A percentile compares a stretch with the other conserved stretches of the same genome.
phyloP scores from a whole-genome alignment of 2,888 invertebrate genomes.

The Ctena decussata region DNA sequence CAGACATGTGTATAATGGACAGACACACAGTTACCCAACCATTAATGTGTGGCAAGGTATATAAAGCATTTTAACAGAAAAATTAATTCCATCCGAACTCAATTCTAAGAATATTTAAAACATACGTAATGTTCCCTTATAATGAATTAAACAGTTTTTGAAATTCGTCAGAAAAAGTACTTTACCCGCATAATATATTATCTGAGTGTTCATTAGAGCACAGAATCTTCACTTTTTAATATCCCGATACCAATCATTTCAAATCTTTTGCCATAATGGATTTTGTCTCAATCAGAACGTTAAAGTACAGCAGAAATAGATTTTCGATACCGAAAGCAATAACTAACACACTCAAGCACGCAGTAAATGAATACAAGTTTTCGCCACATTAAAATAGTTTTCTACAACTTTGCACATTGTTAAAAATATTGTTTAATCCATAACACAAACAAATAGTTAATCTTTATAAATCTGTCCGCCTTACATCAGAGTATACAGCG shows the following conservation, averaged over 20 bases:
- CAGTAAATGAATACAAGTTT: neutral
- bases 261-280: neutral
- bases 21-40: too few species aligned
- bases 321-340: neutral
- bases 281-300: neutral
- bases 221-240: neutral
- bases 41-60: too few species aligned
- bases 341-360: neutral
- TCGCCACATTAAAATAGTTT: neutral
- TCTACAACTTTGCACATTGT: neutral
- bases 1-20: too few species aligned
- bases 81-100: too few species aligned
- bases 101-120: too few species aligned
- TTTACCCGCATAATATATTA: too few species aligned
- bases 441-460: neutral
- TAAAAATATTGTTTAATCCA: neutral
- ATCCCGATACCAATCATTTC: neutral
- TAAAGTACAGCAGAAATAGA: neutral
- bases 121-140: too few species aligned
- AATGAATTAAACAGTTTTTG: too few species aligned
- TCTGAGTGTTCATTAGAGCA: neutral
- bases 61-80: too few species aligned
- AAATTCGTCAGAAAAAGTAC: too few species aligned
- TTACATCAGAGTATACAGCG: neutral
- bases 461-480: neutral